These are phyloP conservation scores for Dermatemys mawii DNA, from an alignment of 2,113 vertebrate genomes.

Conservation along the genomic window DNA sequence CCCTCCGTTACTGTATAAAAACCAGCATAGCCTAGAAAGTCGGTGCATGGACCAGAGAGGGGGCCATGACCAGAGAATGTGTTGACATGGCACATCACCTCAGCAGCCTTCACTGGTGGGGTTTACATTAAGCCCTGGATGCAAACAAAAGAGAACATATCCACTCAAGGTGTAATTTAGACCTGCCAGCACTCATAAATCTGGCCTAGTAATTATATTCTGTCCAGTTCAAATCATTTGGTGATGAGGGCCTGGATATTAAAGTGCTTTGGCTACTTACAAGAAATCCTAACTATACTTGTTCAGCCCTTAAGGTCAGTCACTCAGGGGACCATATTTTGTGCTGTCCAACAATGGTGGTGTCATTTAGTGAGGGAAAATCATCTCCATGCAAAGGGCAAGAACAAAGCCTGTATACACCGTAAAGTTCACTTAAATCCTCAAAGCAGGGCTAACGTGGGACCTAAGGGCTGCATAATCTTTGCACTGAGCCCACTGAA, in stretches of 20 bases:
- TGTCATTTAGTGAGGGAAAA: neutral
- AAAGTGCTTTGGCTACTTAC: neutral
- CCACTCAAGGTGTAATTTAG: neutral
- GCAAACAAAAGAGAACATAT: neutral
- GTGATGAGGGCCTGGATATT: neutral
- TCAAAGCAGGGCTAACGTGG: neutral
- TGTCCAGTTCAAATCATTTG: neutral
- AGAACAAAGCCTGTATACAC: neutral
- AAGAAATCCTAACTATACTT: neutral
- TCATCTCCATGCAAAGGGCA: neutral
- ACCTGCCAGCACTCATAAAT: neutral
- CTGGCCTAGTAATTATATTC: neutral
- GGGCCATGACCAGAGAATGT: neutral
- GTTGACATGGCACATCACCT: neutral
- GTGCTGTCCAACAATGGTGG: neutral
- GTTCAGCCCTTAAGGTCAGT: neutral
- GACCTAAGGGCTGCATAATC: neutral
- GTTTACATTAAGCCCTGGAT: neutral
- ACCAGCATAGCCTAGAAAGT: neutral
- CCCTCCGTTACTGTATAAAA: neutral
- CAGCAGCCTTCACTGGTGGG: neutral
- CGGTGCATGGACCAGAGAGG: neutral
- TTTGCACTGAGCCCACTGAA: neutral
- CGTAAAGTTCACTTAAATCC: neutral
- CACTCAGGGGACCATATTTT: neutral